Conservation (phyloP, 1,140 invertebrate genomes). For the Neotoxoptera formosana region DNA sequence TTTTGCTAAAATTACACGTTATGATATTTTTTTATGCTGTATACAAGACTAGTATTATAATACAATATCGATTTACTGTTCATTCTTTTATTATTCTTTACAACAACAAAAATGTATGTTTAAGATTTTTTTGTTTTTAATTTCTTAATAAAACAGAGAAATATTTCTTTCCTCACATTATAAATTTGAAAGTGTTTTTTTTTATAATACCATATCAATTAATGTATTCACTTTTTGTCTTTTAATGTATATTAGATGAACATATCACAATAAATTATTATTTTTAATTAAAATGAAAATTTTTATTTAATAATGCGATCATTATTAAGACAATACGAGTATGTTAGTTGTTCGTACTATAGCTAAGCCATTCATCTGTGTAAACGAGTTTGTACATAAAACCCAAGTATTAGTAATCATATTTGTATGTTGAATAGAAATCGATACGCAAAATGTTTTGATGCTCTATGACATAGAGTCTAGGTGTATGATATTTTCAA, state of each 20-base stretch:
- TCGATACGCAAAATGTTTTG: not conserved
- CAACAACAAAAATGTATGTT: too few relatives aligned
- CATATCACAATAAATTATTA: not conserved
- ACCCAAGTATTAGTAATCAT: not conserved
- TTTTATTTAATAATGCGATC: not conserved
- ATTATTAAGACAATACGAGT: not conserved
- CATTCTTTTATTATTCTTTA: too few relatives aligned
- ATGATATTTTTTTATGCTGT: too few relatives aligned
- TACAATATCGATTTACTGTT: too few relatives aligned
- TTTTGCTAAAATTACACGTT: too few relatives aligned
- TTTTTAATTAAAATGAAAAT: not conserved
- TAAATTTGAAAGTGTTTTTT: too few relatives aligned
- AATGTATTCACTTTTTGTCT: not conserved
- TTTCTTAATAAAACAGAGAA: too few relatives aligned
- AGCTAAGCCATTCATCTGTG: not conserved
- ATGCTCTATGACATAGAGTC: too few relatives aligned
- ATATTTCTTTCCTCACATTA: too few relatives aligned
- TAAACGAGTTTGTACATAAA: not conserved
- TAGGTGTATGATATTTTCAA: not conserved
- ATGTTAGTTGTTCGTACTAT: not conserved
- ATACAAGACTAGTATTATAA: too few relatives aligned
- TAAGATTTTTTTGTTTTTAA: too few relatives aligned
- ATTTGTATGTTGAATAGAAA: not conserved
- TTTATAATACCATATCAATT: not conserved
- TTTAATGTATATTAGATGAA: not conserved